Percentiles rank a stretch among this genome's conserved stretches.
Evolutionary conservation across 2,113 vertebrate genomes (phyloP).

Genomic region (Hymenochirus boettgeri): DNA sequence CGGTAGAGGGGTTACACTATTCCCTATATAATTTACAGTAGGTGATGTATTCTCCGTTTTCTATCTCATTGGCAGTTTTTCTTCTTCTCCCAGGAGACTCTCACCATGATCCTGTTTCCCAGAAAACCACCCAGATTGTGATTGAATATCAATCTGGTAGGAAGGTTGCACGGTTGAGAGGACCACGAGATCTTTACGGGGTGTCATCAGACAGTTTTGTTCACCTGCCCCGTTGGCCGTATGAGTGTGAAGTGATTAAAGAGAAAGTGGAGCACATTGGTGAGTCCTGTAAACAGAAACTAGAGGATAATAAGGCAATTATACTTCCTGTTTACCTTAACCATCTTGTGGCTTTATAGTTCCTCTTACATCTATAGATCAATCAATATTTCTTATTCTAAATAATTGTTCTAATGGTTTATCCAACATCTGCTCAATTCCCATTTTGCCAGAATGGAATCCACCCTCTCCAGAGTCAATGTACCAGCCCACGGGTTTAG

Average conservation of each 20-base stretch:
- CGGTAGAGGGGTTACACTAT: no score
- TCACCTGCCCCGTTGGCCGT: constrained; percentile 59
- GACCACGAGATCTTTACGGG: constrained; percentile 57
- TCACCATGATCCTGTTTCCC: constrained; percentile 44
- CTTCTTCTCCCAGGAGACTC: constrained; percentile 43
- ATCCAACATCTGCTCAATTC: no score
- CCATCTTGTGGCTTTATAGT: no score
- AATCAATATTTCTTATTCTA: no score
- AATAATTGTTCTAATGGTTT: no score
- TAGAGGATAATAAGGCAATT: no score
- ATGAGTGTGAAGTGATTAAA: constrained; percentile 63
- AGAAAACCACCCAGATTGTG: constrained; percentile 60
- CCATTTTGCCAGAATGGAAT: constrained; percentile 53
- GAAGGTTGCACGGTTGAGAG: constrained; percentile 51
- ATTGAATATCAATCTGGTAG: constrained; percentile 53
- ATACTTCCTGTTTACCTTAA: no score
- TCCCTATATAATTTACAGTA: no score
- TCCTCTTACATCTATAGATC: no score
- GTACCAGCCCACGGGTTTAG: constrained; percentile 51
- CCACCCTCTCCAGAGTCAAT: constrained; percentile 55
- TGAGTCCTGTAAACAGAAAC: no score
- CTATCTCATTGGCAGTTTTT: background rate
- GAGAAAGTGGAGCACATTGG: constrained; percentile 64
- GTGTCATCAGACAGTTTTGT: constrained; percentile 47
- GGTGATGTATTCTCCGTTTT: no score